Conservation (phyloP, 2,888 invertebrate species). For the Sicus ferrugineus region DNA sequence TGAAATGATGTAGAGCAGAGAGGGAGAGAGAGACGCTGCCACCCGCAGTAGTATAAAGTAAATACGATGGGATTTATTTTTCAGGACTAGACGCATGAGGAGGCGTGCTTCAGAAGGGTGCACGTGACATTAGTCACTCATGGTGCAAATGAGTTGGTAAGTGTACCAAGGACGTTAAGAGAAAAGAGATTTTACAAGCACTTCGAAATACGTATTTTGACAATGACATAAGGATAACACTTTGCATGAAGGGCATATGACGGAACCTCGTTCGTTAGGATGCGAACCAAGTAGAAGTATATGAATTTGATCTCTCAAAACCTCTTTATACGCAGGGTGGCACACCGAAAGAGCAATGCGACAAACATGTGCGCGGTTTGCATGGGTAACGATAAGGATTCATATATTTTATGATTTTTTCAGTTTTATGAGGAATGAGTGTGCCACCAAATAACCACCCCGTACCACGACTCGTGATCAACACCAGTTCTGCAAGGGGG, state of each 20-base stretch:
- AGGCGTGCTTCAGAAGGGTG: slow-evolving; percentile 18
- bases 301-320: not conserved
- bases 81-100: not conserved
- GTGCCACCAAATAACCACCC: not conserved
- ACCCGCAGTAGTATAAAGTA: slow-evolving; percentile 4
- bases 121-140: not conserved
- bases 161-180: not conserved
- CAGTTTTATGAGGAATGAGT: not conserved
- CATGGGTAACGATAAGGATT: not conserved
- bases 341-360: not conserved
- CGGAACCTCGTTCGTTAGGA: not conserved
- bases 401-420: not conserved
- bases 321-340: not conserved
- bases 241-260: not conserved
- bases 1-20: too few relatives aligned
- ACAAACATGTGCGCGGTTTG: not conserved
- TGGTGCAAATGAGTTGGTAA: not conserved
- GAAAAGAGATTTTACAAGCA: not conserved
- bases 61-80: not conserved
- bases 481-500: not conserved
- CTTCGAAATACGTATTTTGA: not conserved
- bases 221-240: not conserved
- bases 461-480: not conserved
- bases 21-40: too few relatives aligned
- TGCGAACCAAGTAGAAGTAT: too few relatives aligned